Evolutionary conservation across 2,888 invertebrate genomes (phyloP).

Genomic region (Zygogramma bicolorata): DNA sequence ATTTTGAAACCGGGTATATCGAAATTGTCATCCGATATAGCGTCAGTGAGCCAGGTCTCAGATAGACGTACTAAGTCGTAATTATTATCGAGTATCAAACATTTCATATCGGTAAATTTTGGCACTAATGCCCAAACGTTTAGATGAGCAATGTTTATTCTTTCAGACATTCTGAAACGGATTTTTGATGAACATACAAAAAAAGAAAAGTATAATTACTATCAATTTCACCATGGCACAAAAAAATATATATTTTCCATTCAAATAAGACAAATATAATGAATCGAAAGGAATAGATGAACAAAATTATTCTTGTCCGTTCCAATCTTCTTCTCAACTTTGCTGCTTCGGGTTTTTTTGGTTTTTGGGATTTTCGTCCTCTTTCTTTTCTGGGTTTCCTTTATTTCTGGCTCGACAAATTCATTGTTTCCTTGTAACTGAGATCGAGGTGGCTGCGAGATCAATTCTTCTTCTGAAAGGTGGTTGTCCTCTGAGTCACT

Average conservation of each 20-base stretch:
- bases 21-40: not conserved
- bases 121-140: not conserved
- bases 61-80: not conserved
- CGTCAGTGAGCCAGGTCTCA: not conserved
- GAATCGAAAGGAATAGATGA: not conserved
- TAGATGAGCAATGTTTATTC: not conserved
- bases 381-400: not conserved
- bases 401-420: not conserved
- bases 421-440: not conserved
- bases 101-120: not conserved
- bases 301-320: not conserved
- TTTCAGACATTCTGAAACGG: not conserved
- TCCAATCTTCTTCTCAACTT: not conserved
- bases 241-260: not conserved
- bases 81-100: not conserved
- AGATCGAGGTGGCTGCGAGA: not conserved
- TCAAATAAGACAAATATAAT: not conserved
- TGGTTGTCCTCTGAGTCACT: not conserved
- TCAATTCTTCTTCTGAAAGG: not conserved
- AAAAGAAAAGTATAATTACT: not conserved
- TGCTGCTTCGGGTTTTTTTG: not conserved
- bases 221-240: not conserved
- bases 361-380: not conserved
- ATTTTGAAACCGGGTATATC: not conserved
- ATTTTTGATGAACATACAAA: not conserved